Evolutionary conservation across 1,140 invertebrate genomes (phyloP).

Genomic region (Meloidogyne floridensis): DNA sequence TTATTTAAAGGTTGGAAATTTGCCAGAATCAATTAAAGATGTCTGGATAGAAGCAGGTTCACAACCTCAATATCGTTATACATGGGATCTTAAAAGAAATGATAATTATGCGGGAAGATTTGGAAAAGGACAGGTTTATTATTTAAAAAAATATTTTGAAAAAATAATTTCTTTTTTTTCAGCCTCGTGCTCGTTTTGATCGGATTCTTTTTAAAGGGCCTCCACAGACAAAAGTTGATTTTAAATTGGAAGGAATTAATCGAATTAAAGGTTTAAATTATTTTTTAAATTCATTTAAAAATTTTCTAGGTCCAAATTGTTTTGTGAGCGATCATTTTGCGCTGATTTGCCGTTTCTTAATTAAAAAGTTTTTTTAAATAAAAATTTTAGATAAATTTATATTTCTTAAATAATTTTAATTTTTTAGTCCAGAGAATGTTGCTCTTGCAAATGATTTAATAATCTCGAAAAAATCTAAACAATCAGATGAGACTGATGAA

Average conservation of each 20-base stretch:
- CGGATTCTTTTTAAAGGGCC: conserved; percentile 35
- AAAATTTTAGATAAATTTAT: neutral
- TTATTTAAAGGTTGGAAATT: neutral
- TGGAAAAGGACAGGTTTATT: conserved; percentile 2
- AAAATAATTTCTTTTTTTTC: neutral
- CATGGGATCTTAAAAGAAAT: conserved; percentile 45
- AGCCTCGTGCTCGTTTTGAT: conserved; percentile 43
- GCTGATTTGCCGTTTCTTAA: conserved; percentile 43
- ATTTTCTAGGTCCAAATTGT: conserved; percentile 20
- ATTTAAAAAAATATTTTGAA: neutral
- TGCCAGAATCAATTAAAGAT: conserved; percentile 37
- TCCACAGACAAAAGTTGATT: conserved; percentile 43
- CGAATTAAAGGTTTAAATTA: conserved; percentile 28
- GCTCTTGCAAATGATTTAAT: neutral
- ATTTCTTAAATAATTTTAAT: neutral
- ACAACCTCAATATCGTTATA: conserved; percentile 21
- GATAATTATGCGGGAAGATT: conserved; percentile 33
- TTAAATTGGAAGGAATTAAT: conserved; percentile 41
- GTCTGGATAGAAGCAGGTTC: conserved; percentile 45
- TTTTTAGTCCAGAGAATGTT: neutral
- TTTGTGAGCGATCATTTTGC: conserved; percentile 52
- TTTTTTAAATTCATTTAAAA: neutral
- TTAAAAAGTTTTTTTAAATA: neutral
- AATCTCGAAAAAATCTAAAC: neutral
- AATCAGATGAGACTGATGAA: neutral